These are phyloP conservation scores for Ptilonorhynchus violaceus DNA, from an alignment of 2,113 vertebrate species.

Conservation along the genomic window DNA sequence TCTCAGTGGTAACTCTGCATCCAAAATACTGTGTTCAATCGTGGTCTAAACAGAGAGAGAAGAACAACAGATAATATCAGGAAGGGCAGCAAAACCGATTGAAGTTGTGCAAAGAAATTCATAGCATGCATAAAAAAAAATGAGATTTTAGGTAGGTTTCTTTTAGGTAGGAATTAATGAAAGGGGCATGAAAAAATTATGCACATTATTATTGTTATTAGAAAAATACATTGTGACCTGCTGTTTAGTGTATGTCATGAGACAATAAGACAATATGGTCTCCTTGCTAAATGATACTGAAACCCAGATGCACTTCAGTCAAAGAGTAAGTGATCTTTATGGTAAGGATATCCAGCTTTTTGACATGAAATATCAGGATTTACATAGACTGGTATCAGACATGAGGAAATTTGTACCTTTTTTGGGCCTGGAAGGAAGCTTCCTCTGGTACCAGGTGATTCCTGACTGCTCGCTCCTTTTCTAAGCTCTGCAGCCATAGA, in stretches of 20 bases:
- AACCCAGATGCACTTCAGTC: background rate
- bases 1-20: background rate
- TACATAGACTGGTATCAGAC: background rate
- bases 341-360: background rate
- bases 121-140: background rate
- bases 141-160: rapidly evolving
- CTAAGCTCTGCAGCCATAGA: background rate
- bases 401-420: background rate
- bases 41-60: background rate
- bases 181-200: background rate
- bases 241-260: background rate
- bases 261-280: rapidly evolving
- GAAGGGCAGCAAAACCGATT: background rate
- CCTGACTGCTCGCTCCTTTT: background rate
- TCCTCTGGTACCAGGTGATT: background rate
- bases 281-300: background rate
- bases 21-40: background rate
- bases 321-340: background rate
- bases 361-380: background rate
- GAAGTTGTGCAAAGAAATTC: background rate
- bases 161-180: background rate
- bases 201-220: background rate
- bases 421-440: background rate
- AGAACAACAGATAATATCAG: background rate
- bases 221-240: background rate